A percentile compares a stretch with the other conserved stretches of the same genome.
phyloP scores from a whole-genome alignment of 2,888 invertebrate genomes.

The Cryptus viduatorius region DNA sequence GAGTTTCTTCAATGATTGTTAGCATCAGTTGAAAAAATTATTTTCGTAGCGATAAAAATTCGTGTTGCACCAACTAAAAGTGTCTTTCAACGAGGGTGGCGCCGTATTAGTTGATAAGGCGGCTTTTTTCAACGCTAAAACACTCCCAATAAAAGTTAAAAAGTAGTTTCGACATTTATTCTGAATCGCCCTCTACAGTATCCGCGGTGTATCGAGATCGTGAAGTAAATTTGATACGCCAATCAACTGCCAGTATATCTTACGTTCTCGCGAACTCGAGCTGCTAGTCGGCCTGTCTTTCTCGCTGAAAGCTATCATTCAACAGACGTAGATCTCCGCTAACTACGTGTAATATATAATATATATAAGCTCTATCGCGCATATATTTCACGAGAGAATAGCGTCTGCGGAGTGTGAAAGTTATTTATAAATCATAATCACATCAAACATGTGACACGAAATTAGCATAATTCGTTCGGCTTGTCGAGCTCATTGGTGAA shows the following conservation, averaged over 20 bases:
- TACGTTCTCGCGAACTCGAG: constrained; percentile 33
- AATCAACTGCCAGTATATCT: constrained; percentile 61
- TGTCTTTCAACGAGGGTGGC: too few relatives aligned
- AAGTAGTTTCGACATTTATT: not conserved
- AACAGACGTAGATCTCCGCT: constrained; percentile 39
- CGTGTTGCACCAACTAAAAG: too few relatives aligned
- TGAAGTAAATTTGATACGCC: constrained; percentile 64
- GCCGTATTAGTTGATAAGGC: too few relatives aligned
- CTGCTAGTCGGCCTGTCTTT: constrained; percentile 55
- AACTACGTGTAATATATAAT: constrained; percentile 53
- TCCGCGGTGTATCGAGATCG: constrained; percentile 21
- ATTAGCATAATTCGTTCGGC: constrained; percentile 62
- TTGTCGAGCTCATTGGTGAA: constrained; percentile 45
- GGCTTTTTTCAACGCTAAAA: not conserved
- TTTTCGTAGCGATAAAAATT: too few relatives aligned
- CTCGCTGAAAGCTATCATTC: constrained; percentile 65
- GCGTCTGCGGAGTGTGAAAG: not conserved
- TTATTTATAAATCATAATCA: constrained; percentile 62
- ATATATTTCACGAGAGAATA: not conserved
- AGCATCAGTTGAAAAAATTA: too few relatives aligned
- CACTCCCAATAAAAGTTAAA: not conserved
- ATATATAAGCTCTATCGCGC: not conserved
- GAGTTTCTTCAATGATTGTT: too few relatives aligned
- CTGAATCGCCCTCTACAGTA: not conserved
- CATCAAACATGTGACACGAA: constrained; percentile 53